phyloP scores from a whole-genome alignment of 30 jellyfish, hydroid and myxozoan species.

The Chironex yamaguchii region DNA sequence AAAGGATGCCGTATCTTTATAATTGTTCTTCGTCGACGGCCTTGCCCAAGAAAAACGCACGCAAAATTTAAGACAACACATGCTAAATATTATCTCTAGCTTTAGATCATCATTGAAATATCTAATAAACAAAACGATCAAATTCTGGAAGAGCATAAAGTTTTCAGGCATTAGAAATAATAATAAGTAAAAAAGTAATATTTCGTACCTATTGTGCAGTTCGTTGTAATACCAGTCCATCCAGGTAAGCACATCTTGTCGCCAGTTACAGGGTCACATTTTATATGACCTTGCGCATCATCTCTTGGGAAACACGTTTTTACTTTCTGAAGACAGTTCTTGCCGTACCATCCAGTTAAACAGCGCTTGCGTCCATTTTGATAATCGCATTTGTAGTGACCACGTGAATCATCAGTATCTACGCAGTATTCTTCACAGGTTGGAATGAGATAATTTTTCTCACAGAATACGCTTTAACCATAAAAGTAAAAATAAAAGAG shows the following conservation, averaged over 20 bases:
- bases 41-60: too few species aligned
- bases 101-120: too few species aligned
- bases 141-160: too few species aligned
- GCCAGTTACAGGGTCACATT: constrained; percentile 66
- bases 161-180: too few species aligned
- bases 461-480: constrained; percentile 85
- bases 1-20: too few species aligned
- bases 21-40: too few species aligned
- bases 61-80: too few species aligned
- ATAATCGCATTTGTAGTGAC: constrained; percentile 78
- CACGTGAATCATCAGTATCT: constrained; percentile 35
- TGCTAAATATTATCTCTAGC: too few species aligned
- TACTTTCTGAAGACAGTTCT: constrained; percentile 31
- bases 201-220: constrained; percentile 73
- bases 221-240: constrained; percentile 61
- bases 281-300: constrained; percentile 61
- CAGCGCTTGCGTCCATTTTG: constrained; percentile 70
- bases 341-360: constrained; percentile 75
- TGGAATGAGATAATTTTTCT: constrained; percentile 52
- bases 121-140: too few species aligned
- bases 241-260: constrained; percentile 73
- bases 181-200: too few species aligned
- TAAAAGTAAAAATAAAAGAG: too few species aligned
- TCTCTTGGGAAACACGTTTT: constrained; percentile 57
- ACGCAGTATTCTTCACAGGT: constrained; percentile 69